These are phyloP conservation scores for Aspidiotus destructor DNA, from an alignment of 2,888 invertebrate species.

Conservation along the genomic window DNA sequence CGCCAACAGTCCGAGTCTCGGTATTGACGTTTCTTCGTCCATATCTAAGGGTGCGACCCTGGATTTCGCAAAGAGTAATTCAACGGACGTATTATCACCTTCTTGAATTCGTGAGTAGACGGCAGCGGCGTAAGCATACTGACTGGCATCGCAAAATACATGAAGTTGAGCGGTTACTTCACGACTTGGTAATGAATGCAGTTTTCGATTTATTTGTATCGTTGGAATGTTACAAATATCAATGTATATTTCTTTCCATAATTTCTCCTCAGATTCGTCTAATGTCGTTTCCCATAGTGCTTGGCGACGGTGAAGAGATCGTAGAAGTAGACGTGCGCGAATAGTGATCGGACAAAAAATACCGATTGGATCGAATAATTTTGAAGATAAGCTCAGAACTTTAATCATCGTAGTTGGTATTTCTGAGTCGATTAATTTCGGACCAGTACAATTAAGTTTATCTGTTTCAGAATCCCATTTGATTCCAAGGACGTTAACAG, in stretches of 20 bases:
- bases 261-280: too few species aligned
- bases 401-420: fast-evolving
- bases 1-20: not conserved
- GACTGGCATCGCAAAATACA: not conserved
- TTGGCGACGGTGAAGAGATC: not conserved
- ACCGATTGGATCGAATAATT: not conserved
- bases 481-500: not conserved
- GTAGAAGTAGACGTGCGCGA: not conserved
- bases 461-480: not conserved
- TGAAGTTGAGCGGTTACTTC: too few species aligned
- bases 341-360: not conserved
- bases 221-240: too few species aligned
- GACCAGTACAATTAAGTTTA: not conserved
- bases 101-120: not conserved
- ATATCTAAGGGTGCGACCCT: not conserved
- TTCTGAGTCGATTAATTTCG: fast-evolving
- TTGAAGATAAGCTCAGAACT: not conserved
- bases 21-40: not conserved
- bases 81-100: not conserved
- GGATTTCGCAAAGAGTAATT: not conserved
- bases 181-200: too few species aligned
- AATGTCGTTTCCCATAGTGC: not conserved
- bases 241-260: too few species aligned
- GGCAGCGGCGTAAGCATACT: not conserved
- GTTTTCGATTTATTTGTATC: too few species aligned